Conservation (phyloP, 2,888 invertebrate species). For the Apotomis turbidana region DNA sequence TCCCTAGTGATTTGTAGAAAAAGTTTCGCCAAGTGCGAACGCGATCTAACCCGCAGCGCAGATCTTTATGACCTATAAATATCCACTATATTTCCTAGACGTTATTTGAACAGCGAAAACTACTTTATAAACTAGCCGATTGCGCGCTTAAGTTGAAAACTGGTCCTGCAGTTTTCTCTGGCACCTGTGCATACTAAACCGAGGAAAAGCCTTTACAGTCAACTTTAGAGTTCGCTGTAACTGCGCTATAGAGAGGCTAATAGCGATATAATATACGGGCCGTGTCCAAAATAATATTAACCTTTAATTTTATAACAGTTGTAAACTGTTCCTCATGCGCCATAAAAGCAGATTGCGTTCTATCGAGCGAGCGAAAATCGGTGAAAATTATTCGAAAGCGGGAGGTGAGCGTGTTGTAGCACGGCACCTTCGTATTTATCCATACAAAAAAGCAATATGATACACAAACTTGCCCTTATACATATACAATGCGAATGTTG, state of each 20-base stretch:
- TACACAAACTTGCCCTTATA: no score
- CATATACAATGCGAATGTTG: no score
- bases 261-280: conserved; percentile 10
- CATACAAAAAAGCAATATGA: no score
- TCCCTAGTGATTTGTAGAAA: conserved; percentile 60
- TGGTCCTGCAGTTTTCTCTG: conserved; percentile 25
- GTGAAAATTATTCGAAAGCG: conserved; percentile 33
- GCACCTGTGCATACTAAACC: conserved; percentile 6
- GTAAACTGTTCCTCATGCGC: conserved; percentile 32
- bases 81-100: conserved; percentile 19
- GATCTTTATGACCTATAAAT: conserved; percentile 50
- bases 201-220: conserved; percentile 20
- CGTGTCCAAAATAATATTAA: conserved; percentile 34
- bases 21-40: conserved; percentile 52
- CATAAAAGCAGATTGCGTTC: conserved; percentile 40
- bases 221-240: conserved; percentile 8
- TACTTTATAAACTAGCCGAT: conserved; percentile 27
- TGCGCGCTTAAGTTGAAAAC: conserved; percentile 21
- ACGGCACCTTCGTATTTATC: no score
- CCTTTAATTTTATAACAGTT: conserved; percentile 38
- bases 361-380: conserved; percentile 32
- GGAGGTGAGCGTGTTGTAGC: neutral
- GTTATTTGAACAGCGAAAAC: conserved; percentile 30
- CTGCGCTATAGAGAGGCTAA: conserved; percentile 11
- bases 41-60: conserved; percentile 48